Evolutionary conservation across 1,140 invertebrate genomes (phyloP).

Genomic region (Sipha flava): DNA sequence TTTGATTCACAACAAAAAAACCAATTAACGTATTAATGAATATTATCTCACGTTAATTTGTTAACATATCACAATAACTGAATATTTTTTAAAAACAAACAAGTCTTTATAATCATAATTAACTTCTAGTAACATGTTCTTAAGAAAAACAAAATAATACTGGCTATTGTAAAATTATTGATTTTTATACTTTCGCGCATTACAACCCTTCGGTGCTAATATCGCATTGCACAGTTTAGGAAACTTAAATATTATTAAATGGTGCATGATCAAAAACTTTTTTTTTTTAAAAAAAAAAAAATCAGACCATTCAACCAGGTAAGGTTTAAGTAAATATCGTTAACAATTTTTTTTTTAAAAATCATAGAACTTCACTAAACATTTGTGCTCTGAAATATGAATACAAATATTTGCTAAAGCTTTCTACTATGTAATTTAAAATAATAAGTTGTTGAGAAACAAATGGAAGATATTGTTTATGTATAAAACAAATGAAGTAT

Average conservation of each 20-base stretch:
- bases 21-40: neutral
- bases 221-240: neutral
- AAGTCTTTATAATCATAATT: too few species aligned
- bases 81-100: too few species aligned
- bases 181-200: neutral
- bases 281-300: neutral
- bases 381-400: neutral
- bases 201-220: neutral
- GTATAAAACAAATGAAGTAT: too few species aligned
- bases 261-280: neutral
- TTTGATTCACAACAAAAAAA: neutral
- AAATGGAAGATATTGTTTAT: too few species aligned
- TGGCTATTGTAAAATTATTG: neutral
- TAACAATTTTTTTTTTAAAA: neutral
- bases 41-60: too few species aligned
- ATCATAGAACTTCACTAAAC: neutral
- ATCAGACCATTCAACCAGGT: neutral
- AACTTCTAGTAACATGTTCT: neutral
- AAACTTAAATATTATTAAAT: neutral
- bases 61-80: too few species aligned
- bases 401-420: too few species aligned
- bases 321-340: neutral
- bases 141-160: too few species aligned
- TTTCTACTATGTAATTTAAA: too few species aligned
- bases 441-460: too few species aligned